A percentile compares a stretch with the other conserved stretches of the same genome.
phyloP scores from a whole-genome alignment of 2,888 invertebrate genomes.

The Choristoneura rosaceana region DNA sequence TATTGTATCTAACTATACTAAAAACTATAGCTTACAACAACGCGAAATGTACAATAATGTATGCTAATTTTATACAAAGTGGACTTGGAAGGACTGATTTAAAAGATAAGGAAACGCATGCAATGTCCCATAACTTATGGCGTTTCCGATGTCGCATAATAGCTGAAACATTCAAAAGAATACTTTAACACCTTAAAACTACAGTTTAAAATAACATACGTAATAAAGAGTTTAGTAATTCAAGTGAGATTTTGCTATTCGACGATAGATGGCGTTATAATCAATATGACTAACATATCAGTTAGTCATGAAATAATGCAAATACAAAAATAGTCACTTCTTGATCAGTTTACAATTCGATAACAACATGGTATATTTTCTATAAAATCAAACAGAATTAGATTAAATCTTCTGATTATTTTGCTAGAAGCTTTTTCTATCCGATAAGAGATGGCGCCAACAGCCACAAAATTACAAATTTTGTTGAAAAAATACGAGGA shows the following conservation, averaged over 20 bases:
- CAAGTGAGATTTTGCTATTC: constrained; percentile 4
- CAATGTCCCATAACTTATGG: constrained; percentile 13
- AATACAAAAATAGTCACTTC: too few relatives aligned
- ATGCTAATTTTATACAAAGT: constrained; percentile 37
- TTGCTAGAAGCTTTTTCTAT: neutral
- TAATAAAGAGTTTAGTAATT: too few relatives aligned
- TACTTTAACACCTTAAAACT: neutral
- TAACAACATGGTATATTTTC: too few relatives aligned
- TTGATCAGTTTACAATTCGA: too few relatives aligned
- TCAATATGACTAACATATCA: neutral
- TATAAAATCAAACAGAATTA: too few relatives aligned
- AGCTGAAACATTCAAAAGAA: neutral
- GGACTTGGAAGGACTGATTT: constrained; percentile 30
- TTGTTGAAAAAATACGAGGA: too few relatives aligned
- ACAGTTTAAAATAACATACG: neutral
- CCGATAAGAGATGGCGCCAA: constrained; percentile 16
- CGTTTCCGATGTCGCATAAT: neutral
- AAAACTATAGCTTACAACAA: neutral
- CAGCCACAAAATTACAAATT: neutral
- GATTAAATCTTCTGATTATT: too few relatives aligned
- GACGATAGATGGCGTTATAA: constrained; percentile 28
- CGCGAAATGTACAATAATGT: neutral
- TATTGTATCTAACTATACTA: too few relatives aligned
- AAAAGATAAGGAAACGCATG: constrained; percentile 27
- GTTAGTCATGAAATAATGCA: too few relatives aligned